Evolutionary conservation across 2,888 invertebrate genomes (phyloP).

Genomic region (Petrolisthes manimaculis): DNA sequence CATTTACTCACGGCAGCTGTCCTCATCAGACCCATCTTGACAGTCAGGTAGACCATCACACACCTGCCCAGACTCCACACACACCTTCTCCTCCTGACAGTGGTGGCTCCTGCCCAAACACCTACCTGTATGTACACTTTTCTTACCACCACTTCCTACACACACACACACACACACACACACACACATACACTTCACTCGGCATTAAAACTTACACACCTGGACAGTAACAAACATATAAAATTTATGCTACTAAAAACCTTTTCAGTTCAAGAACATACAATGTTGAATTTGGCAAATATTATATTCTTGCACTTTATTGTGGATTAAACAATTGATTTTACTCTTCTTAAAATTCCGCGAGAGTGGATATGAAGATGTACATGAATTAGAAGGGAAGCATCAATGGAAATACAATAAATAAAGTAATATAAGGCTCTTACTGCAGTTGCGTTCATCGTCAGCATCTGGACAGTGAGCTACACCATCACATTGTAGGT

Average conservation of each 20-base stretch:
- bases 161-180: background rate
- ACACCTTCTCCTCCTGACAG: background rate
- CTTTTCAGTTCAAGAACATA: too few relatives aligned
- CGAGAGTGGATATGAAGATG: too few relatives aligned
- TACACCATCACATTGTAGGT: slow-evolving; percentile 28
- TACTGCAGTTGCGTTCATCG: slow-evolving; percentile 33
- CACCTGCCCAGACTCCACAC: background rate
- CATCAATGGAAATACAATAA: background rate
- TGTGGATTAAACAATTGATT: too few relatives aligned
- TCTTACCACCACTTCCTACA: background rate
- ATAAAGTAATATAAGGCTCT: background rate
- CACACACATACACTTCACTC: background rate
- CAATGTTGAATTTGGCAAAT: too few relatives aligned
- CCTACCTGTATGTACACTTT: background rate
- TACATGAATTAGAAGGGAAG: too few relatives aligned
- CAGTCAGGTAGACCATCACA: slow-evolving; percentile 15
- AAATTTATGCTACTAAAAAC: too few relatives aligned
- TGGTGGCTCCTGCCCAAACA: background rate
- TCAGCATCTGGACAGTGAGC: slow-evolving; percentile 17
- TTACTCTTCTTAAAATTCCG: too few relatives aligned
- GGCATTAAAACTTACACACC: too few relatives aligned
- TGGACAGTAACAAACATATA: too few relatives aligned
- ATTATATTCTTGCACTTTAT: too few relatives aligned
- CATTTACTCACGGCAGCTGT: slow-evolving; percentile 22
- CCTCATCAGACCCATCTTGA: slow-evolving; percentile 16